phyloP scores from a whole-genome alignment of 2,888 invertebrate genomes.

The Ectropis crepuscularia region DNA sequence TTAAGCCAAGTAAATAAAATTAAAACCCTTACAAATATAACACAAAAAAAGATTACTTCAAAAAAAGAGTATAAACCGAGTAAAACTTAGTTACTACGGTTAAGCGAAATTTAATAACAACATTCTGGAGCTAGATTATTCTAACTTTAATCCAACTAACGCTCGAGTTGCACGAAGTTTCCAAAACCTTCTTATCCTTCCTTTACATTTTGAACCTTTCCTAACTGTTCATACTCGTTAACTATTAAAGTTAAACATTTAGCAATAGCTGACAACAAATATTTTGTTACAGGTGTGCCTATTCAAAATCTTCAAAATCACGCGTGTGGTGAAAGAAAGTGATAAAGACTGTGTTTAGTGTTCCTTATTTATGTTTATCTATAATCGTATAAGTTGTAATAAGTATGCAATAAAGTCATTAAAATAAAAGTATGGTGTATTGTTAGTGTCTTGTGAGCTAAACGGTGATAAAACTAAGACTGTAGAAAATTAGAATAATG shows the following conservation, averaged over 20 bases:
- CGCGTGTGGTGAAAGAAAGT: conserved; percentile 76
- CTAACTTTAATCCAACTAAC: conserved; percentile 40
- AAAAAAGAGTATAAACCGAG: conserved; percentile 31
- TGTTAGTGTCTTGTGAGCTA: conserved; percentile 66
- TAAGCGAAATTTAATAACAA: conserved; percentile 2
- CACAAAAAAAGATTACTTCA: conserved; percentile 13
- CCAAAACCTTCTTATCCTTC: conserved; percentile 33
- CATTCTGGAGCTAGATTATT: conserved; percentile 16
- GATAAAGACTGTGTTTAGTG: conserved; percentile 84
- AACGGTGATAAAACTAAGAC: conserved; percentile 53
- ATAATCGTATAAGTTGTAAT: conserved; percentile 64
- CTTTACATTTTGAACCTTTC: conserved; percentile 31
- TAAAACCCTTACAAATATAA: conserved; percentile 42
- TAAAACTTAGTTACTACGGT: conserved; percentile 6
- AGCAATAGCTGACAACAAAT: conserved; percentile 18
- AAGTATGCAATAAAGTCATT: conserved; percentile 72
- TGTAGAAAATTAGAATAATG: conserved; percentile 63
- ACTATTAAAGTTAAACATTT: not conserved
- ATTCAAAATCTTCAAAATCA: conserved; percentile 56
- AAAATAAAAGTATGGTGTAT: conserved; percentile 65
- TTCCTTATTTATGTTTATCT: conserved; percentile 76
- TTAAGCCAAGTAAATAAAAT: conserved; percentile 70
- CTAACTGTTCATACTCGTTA: conserved; percentile 7
- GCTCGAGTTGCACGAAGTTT: conserved; percentile 54
- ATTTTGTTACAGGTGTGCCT: conserved; percentile 79